Evolutionary conservation across 2,797 vertebrate species (phyloP), one percentile per base, ranked within the genome.

Genomic region (Hybognathus amarus): DNA sequence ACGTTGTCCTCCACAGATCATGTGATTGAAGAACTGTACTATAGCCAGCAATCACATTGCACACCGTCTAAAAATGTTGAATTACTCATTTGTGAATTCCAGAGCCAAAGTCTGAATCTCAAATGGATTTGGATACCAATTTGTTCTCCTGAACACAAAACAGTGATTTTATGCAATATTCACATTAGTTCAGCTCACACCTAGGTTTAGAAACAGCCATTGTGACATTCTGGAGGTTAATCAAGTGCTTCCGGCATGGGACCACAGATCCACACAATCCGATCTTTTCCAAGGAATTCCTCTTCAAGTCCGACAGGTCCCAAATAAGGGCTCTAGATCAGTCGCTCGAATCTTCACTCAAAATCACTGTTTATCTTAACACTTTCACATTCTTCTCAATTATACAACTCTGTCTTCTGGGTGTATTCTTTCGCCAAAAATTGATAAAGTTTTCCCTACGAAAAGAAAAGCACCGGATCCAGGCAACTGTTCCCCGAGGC

Each of bases 381-480:
- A 64, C 56, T 61, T 67, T 74, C 8, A 56, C 59, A 42, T 74
- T 80, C 50, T 80, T 63, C 22, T 76, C 78, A 61, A 1, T 71
- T 50, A 52, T 50, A 64, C 70, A 80, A 50, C 82, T 82, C 50
- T 71, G 68, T 24, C 17, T 52, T 17, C 64, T 83, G 0, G 38
- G 67, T 61, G 80, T 84, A 15, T 79, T 68, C 3, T 79, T 67
- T 22, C 52, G 27, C 85, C 84, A 86, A 54, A 89, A 90, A 5
- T 33, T 56, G 69, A 85, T 93, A 87, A 96, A 95, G 88, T 93
- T 93, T 83, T 95, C 94, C 42, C 93, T 94, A 88, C 89, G 2
- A 96, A 36, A 94, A 94, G 79, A 95, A 96, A 17, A 95, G 93
- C 71, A 96, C 17, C 7, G 95, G 94, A 50, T 96, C 91, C 0